Conservation (phyloP, 2,113 vertebrate species). For the Lepus timidus region DNA sequence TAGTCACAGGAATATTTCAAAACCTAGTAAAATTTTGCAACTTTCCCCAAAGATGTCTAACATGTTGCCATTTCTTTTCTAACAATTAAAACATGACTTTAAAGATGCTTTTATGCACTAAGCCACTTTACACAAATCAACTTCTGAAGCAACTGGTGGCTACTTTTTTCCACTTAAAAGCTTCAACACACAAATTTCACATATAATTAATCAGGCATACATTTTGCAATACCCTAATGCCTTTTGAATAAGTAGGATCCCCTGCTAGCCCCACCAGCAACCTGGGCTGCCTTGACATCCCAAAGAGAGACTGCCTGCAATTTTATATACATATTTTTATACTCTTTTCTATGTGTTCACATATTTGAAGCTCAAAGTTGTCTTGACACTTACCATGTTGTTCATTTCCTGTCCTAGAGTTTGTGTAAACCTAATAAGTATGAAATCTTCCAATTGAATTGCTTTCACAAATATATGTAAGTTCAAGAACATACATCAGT, state of each 20-base stretch:
- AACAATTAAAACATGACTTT: constrained; percentile 56
- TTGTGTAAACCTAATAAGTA: not conserved
- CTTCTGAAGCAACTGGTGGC: constrained; percentile 49
- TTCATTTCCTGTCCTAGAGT: not conserved
- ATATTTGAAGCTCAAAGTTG: constrained; percentile 39
- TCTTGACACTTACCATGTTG: constrained; percentile 11
- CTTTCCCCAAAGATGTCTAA: constrained; percentile 33
- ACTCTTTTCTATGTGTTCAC: constrained; percentile 84
- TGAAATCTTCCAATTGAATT: not conserved
- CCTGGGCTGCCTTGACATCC: constrained; percentile 83
- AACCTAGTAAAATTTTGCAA: constrained; percentile 20
- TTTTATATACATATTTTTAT: constrained; percentile 91
- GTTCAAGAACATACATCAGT: not conserved
- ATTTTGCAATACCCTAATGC: constrained; percentile 38
- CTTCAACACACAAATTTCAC: constrained; percentile 52
- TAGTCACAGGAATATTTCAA: constrained; percentile 39
- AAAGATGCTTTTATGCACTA: constrained; percentile 60
- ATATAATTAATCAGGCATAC: constrained; percentile 3
- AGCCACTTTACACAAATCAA: not conserved
- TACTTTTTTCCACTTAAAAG: constrained; percentile 53
- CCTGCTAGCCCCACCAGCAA: constrained; percentile 25
- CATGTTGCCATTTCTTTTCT: constrained; percentile 14
- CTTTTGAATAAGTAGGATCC: constrained; percentile 41
- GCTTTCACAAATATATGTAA: not conserved
- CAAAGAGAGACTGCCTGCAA: constrained; percentile 85